Evolutionary conservation across 2,113 vertebrate genomes (phyloP), one percentile per base, ranked within the genome.

Genomic region (Anser brachyrhynchus): DNA sequence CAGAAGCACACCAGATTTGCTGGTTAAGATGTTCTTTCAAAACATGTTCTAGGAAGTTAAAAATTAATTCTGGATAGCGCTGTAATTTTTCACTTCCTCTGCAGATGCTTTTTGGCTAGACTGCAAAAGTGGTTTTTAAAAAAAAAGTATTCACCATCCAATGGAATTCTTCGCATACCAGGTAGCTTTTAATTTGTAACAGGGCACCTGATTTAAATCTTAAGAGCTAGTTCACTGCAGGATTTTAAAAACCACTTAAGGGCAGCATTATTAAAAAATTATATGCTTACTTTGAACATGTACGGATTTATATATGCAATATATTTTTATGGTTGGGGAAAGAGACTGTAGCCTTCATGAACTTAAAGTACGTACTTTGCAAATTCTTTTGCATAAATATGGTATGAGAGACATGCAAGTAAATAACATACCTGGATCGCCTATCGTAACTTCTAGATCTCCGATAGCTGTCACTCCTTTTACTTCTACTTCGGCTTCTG

Each of bases 391-490:
- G 51, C 46, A 43, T 8, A 72, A 23, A 9, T 4, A 29, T 22
- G 31, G 70, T 9, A 11, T 8, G 23, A 46, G 67, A 76, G 21
- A 49, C 41, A 39, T 2, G 5, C 9, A 6, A 31, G 13, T 9
- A 64, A 75, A 10, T 20, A 9, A 16, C 58, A 43, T 80, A 99
- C 99, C 99, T 98, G 93, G 99, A 99, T 9, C 98, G 88, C 51
- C 98, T 96, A 13, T 97, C 98, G 3, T 99, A 99, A 57, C 99
- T 99, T 69, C 98, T 96, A 4, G 98, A 98, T 43, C 98, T 93
- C 82, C 96, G 98, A 91, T 98, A 99, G 91, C 98, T 98, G 97
- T 98, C 96, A 8, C 99, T 99, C 92, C 98, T 98, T 25, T 98
- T 98, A 91, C 99, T 98, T 29, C 98, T 65, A 8, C 98, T 99